Evolutionary conservation across 2,113 vertebrate species (phyloP), one percentile per base, ranked within the genome.

Genomic region (Brachyhypopomus occidentalis): DNA sequence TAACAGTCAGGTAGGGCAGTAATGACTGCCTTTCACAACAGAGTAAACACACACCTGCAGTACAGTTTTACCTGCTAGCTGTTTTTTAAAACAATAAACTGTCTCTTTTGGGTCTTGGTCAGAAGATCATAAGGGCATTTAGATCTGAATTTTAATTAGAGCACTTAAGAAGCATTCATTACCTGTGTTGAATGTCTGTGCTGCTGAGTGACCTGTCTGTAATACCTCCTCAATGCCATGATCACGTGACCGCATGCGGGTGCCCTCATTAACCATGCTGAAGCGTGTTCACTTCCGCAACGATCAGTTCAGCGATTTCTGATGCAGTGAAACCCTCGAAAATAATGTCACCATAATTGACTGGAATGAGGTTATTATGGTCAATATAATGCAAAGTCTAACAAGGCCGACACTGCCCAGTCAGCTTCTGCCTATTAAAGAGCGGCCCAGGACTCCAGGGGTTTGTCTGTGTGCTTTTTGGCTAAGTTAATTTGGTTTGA

Each of bases 151-250:
- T 22, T 70, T 70, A 34, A 70, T 41, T 34, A 41, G 66, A 5
- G 19, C 34, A n/a, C n/a, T 70, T 34, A n/a, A 22, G 36, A 70
- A 70, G 19, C 36, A 41, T 70, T 70, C 64, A 67, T 36, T 67
- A 20, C 64, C 64, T 67, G 9, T 36, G 16, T 36, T 67, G 19
- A 7, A 41, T 70, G 19, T 41, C 11, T 38, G 66, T 25, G 8
- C 36, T 12, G 4, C 20, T 41, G 66, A 6, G 22, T 67, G 34
- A 67, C 8, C 30, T 34, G 36, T 2, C 20, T 36, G 25, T 38
- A 19, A 20, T 36, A 36, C 64, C 34, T 4, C 64, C 36, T 36
- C 34, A 67, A 20, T 9, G 7, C 22, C 23, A n/a, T 60, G 59
- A 8, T 8, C 6, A 23, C n/a, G n/a, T 41, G 9, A 41, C 41